Evolutionary conservation across 2,888 invertebrate species (phyloP), one percentile per base, ranked within the genome.

Genomic region (Andrena hattorfiana): DNA sequence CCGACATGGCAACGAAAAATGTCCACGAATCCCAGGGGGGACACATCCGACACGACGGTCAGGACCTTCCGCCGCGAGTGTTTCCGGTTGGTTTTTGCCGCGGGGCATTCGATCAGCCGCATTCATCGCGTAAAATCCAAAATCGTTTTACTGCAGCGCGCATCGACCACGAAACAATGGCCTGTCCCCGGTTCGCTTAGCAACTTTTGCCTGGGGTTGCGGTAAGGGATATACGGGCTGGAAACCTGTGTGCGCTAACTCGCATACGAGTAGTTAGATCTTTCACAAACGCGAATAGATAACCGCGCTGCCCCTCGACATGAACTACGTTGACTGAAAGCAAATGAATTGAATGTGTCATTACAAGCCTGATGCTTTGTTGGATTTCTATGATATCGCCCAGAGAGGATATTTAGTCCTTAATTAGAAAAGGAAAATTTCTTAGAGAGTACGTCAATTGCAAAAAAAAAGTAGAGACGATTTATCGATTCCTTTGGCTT

Each of bases 41-140:
- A 74, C 81, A 70, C 73, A 78, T 81, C 81, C 81, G 78, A 74
- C 81, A 78, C 73, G 60, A 73, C 49, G 81, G 78, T 73, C 81
- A 60, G 64, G 54, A n/a, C 51, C 64, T 81, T 74, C 81, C 78
- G 81, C 60, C 51, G 32, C 51, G 60, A 20, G 20, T 51, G 51
- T 76, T 76, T 82, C 80, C 82, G 80, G 72, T 30, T 0, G 56
- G 23, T 49, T 77, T 76, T 67, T 73, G 66, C 13, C n/a, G 30
- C 42, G n/a, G 54, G 66, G 32, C 32, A 60, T 81, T 79, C 81
- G 77, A 85, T 85, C 85, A 69, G 56, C 42, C 32, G 62, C 79
- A 83, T 79, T 83, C 79, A 85, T 77, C 76, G 77, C 79, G 83
- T 73, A 75, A 80, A 85, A 85, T 85, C 73, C 54, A 66, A 85